Evolutionary conservation across 2,888 invertebrate species (phyloP).

Genomic region (Troides oblongomaculatus): DNA sequence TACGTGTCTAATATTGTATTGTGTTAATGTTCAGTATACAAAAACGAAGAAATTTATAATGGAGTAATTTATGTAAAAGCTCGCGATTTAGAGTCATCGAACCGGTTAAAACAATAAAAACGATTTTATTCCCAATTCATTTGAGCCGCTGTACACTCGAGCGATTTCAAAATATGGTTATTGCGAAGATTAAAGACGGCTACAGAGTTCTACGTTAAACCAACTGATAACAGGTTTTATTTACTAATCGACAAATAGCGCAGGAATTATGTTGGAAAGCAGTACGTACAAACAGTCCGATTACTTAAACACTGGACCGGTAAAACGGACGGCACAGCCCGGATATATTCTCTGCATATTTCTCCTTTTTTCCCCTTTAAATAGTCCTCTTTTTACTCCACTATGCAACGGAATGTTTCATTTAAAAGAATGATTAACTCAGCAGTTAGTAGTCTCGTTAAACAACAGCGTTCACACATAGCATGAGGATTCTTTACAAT

Average conservation of each 20-base stretch:
- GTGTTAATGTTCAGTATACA: background rate
- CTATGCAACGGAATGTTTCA: constrained; percentile 24
- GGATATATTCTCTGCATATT: constrained; percentile 35
- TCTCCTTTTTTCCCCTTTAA: constrained; percentile 11
- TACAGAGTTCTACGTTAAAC: background rate
- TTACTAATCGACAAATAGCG: constrained; percentile 36
- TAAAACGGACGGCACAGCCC: constrained; percentile 39
- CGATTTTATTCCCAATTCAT: constrained; percentile 74
- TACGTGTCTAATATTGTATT: no score
- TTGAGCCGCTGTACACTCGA: constrained; percentile 54
- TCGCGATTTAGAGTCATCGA: constrained; percentile 50
- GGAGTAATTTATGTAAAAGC: background rate
- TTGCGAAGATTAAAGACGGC: constrained; percentile 30
- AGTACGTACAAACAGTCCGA: constrained; percentile 52
- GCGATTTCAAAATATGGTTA: constrained; percentile 42
- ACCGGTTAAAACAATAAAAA: constrained; percentile 73
- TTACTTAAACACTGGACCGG: constrained; percentile 45
- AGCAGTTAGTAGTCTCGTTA: constrained; percentile 4
- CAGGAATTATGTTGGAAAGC: constrained; percentile 50
- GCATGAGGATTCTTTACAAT: constrained; percentile 14
- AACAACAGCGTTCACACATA: constrained; percentile 11
- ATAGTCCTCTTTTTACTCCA: constrained; percentile 20
- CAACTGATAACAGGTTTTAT: constrained; percentile 35
- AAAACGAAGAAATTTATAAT: background rate
- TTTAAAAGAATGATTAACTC: constrained; percentile 27